Evolutionary conservation across 2,888 invertebrate species (phyloP).

Genomic region (Acholoe squamosa): DNA sequence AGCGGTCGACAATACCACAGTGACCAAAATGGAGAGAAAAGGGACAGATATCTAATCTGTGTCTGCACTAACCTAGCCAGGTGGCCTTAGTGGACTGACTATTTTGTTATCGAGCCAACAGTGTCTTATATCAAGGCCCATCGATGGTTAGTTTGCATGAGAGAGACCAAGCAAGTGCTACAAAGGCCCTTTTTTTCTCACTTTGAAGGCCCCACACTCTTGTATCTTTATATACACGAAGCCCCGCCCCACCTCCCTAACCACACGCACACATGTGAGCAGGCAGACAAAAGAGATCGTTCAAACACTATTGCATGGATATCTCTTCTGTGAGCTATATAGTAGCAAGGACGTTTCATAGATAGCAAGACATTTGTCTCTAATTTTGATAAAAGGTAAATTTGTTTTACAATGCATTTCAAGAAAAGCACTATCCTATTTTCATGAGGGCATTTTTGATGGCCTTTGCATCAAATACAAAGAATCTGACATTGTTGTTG

Average conservation of each 20-base stretch:
- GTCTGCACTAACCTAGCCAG: not conserved
- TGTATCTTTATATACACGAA: not conserved
- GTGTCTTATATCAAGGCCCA: conserved; percentile 4
- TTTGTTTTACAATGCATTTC: too few species aligned
- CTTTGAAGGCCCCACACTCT: not conserved
- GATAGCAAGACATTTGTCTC: too few species aligned
- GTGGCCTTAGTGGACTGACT: not conserved
- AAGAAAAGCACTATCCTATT: too few species aligned
- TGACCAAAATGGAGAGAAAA: not conserved
- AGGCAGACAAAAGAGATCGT: too few species aligned
- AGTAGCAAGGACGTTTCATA: too few species aligned
- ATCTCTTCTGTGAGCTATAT: too few species aligned
- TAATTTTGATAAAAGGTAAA: too few species aligned
- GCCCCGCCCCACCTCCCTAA: not conserved
- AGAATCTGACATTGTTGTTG: too few species aligned
- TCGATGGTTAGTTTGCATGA: not conserved
- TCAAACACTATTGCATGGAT: too few species aligned
- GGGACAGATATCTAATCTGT: not conserved
- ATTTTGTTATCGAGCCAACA: conserved; percentile 38
- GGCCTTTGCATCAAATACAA: too few species aligned
- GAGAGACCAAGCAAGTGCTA: not conserved
- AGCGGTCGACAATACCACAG: not conserved
- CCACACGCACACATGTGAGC: too few species aligned
- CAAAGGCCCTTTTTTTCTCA: not conserved
- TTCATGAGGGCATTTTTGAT: too few species aligned